These are phyloP conservation scores for Axinella damicornis DNA, from an alignment of 37 sponge, comb jelly and placozoan genomes.

Conservation along the genomic window DNA sequence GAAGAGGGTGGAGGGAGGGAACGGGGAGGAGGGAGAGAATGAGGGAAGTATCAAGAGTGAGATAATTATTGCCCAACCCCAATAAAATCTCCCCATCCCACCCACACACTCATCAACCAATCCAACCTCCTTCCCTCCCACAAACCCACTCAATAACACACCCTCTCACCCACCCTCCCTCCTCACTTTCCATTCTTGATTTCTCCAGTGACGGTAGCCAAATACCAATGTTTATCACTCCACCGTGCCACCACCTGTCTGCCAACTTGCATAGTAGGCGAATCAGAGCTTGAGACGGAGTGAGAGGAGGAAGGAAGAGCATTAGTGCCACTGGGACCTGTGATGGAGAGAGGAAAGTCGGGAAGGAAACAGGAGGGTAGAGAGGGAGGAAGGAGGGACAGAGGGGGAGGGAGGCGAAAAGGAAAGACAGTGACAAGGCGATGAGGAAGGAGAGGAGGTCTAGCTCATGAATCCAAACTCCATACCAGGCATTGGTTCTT, in stretches of 20 bases:
- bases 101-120: too few relatives aligned
- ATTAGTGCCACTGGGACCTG: background rate
- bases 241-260: constrained; percentile 18
- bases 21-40: background rate
- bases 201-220: background rate
- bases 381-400: background rate
- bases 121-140: too few relatives aligned
- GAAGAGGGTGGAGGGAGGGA: constrained; percentile 23
- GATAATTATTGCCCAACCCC: too few relatives aligned
- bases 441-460: background rate
- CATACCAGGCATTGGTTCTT: too few relatives aligned
- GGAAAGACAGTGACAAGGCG: background rate
- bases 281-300: background rate
- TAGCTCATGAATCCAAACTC: too few relatives aligned
- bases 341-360: background rate
- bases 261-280: background rate
- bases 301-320: background rate
- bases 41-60: too few relatives aligned
- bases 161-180: background rate
- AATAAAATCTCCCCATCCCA: too few relatives aligned
- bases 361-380: background rate
- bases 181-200: constrained; percentile 9
- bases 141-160: too few relatives aligned
- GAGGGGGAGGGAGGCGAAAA: background rate
- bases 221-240: constrained; percentile 27